phyloP scores from a whole-genome alignment of 2,113 vertebrate species.

The Ophthalmolycus amberensis region DNA sequence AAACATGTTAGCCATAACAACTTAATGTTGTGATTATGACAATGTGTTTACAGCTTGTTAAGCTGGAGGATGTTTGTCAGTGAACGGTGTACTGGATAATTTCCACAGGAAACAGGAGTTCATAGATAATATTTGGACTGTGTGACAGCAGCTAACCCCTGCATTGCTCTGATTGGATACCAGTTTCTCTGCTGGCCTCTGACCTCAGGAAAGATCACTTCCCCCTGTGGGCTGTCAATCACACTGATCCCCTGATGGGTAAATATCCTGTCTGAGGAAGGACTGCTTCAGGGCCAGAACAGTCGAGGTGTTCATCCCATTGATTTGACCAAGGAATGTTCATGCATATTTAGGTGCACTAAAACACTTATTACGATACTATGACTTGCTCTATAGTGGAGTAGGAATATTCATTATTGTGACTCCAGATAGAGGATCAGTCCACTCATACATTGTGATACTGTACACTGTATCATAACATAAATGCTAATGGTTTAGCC shows the following conservation, averaged over 20 bases:
- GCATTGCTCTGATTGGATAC: no score
- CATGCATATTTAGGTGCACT: not conserved
- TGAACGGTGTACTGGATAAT: not conserved
- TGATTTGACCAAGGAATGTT: not conserved
- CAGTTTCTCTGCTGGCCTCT: conserved; percentile 6
- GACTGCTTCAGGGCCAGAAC: not conserved
- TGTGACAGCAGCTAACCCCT: conserved; percentile 28
- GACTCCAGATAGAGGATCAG: not conserved
- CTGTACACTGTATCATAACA: not conserved
- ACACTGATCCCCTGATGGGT: conserved; percentile 8
- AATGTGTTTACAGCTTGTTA: not conserved
- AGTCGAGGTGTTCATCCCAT: not conserved
- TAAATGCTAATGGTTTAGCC: not conserved
- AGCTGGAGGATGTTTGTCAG: not conserved
- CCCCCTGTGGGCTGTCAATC: conserved; percentile 41
- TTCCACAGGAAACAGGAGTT: conserved; percentile 30
- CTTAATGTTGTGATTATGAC: no score
- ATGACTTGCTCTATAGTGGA: not conserved
- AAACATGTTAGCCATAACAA: not conserved
- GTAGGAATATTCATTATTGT: not conserved
- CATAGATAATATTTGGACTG: conserved; percentile 44
- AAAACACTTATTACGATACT: not conserved
- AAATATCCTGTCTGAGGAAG: conserved; percentile 4
- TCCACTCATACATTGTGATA: not conserved
- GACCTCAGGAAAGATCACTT: conserved; percentile 34